Base-by-base conservation (phyloP, 2,113 vertebrate genomes). In the Hemiscyllium ocellatum region DNA sequence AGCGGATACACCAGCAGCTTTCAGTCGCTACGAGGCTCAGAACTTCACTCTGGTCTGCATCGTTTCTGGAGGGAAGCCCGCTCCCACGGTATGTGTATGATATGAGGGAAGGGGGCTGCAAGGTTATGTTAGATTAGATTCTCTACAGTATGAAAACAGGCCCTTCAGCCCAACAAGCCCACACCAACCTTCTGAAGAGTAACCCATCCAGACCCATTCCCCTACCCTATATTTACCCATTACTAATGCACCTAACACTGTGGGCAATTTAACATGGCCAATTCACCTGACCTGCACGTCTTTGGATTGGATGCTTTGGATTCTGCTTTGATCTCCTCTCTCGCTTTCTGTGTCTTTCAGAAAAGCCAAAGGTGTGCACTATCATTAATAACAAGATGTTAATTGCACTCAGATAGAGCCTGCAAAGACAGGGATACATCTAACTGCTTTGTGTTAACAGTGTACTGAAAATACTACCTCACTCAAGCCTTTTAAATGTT, bases 41-140 rank as follows among this genome's bases (percentile, higher is more conserved):
- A 99, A 99, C 97, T 99, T 99, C 98, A 99, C 98, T 0, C 97
- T 99, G 96, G 97, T 99, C 96, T 99, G 99, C 96, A 98, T 98
- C 2, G 99, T 99, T 96, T 98, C 98, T 0, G 99, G 99, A n/a
- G 98, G 98, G 94, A 99, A 99, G 29, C 99, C 99, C 0, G 98
- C 98, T 0, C 98, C 99, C 0, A 97, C 97, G 98, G 99, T 99
- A 96, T 97, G 98, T 96, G 0, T 0, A n/a, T n/a, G n/a, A 29
- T 24, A 90, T 26, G 26, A 52, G 33, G 50, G 8, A 13, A 13
- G n/a, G 26, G 24, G 33, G 22, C 33, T 20, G 56, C n/a, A 4
- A 93, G 66, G 37, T 93, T 93, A 33, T 76, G 2, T 68, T 26
- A 47, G 42, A 47, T 47, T 47, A 47, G 42, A 47, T 47, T 47